phyloP scores from a whole-genome alignment of 2,888 invertebrate genomes.

The Nemoura dubitans region DNA sequence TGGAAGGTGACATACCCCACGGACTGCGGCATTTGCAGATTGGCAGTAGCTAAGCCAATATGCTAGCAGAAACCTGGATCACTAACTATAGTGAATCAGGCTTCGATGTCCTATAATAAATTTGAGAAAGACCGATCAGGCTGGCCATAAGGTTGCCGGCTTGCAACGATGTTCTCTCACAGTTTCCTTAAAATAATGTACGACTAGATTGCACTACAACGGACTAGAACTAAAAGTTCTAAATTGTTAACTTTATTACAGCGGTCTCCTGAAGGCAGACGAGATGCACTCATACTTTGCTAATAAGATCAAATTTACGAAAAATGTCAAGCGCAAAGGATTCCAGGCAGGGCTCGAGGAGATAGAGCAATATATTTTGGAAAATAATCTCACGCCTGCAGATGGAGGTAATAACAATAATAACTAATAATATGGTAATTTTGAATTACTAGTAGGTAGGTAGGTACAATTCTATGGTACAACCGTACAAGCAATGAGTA shows the following conservation, averaged over 20 bases:
- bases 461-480: too few relatives aligned
- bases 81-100: too few relatives aligned
- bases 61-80: not conserved
- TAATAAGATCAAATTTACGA: slow-evolving; percentile 80
- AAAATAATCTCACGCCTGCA: slow-evolving; percentile 29
- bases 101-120: not conserved
- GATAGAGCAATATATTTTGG: slow-evolving; percentile 79
- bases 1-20: too few relatives aligned
- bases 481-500: too few relatives aligned
- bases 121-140: not conserved
- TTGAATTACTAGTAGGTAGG: too few relatives aligned
- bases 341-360: slow-evolving; percentile 90
- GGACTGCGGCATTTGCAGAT: not conserved
- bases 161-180: slow-evolving; percentile 66
- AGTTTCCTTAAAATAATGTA: too few relatives aligned
- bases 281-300: slow-evolving; percentile 86
- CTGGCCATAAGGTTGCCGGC: slow-evolving; percentile 51
- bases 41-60: not conserved
- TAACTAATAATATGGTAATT: too few relatives aligned
- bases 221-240: too few relatives aligned
- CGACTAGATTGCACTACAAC: too few relatives aligned
- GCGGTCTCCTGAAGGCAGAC: slow-evolving; percentile 80
- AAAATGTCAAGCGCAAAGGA: slow-evolving; percentile 80
- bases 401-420: not conserved
- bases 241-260: slow-evolving; percentile 57